Conservation (phyloP, 2,888 invertebrate species). For the Eupsilia transversa region DNA sequence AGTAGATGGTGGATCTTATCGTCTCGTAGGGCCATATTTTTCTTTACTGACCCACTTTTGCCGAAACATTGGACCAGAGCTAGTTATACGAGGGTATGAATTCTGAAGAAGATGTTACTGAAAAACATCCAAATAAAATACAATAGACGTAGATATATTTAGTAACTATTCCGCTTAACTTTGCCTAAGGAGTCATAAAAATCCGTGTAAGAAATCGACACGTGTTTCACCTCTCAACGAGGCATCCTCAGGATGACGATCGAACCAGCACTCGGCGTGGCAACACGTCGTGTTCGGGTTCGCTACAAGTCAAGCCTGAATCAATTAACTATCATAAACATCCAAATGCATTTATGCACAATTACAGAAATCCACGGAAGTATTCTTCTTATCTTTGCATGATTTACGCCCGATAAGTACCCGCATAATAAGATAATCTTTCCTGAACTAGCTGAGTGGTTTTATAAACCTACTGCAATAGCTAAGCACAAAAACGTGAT, state of each 20-base stretch:
- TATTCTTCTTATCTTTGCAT: background rate
- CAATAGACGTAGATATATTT: too few relatives aligned
- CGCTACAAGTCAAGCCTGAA: too few relatives aligned
- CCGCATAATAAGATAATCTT: constrained; percentile 49
- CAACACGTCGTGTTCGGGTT: too few relatives aligned
- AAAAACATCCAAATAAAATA: background rate
- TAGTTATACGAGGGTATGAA: background rate
- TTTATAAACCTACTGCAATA: constrained; percentile 64
- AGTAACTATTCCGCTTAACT: too few relatives aligned
- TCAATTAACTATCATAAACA: too few relatives aligned
- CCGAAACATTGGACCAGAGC: too few relatives aligned
- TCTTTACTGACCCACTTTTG: background rate
- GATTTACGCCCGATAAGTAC: constrained; percentile 31
- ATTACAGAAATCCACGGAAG: background rate
- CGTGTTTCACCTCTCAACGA: too few relatives aligned
- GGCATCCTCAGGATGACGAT: too few relatives aligned
- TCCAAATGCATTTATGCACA: background rate
- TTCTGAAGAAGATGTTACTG: background rate
- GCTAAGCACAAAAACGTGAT: constrained; percentile 70
- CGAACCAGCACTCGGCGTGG: too few relatives aligned
- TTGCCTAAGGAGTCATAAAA: too few relatives aligned
- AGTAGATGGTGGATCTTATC: too few relatives aligned
- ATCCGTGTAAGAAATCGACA: too few relatives aligned
- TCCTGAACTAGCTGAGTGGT: constrained; percentile 30
- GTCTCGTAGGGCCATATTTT: background rate